Conservation (phyloP, 2,113 vertebrate species). For the Jacana jacana region DNA sequence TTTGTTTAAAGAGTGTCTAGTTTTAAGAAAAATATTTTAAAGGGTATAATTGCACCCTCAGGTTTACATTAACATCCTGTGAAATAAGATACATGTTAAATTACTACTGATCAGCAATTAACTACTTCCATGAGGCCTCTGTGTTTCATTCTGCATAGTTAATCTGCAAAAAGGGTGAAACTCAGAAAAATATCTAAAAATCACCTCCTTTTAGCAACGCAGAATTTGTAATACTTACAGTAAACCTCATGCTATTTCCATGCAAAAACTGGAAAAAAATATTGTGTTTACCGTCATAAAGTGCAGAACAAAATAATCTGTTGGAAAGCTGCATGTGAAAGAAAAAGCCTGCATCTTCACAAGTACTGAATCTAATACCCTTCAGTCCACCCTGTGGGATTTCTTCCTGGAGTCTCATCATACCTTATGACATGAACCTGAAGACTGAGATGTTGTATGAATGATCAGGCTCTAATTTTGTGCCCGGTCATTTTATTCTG, state of each 20-base stretch:
- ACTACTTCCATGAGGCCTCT: background rate
- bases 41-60: background rate
- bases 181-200: background rate
- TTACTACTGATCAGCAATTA: slow-evolving; percentile 36
- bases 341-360: background rate
- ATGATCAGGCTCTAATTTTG: background rate
- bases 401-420: background rate
- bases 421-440: background rate
- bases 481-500: background rate
- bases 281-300: background rate
- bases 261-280: background rate
- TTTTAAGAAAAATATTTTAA: slow-evolving; percentile 57
- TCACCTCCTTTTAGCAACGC: background rate
- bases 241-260: background rate
- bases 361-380: background rate
- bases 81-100: slow-evolving; percentile 50
- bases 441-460: background rate
- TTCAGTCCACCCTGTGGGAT: background rate
- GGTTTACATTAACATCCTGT: slow-evolving; percentile 23
- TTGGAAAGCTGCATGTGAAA: background rate
- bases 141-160: background rate
- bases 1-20: slow-evolving; percentile 32
- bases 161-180: background rate
- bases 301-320: background rate
- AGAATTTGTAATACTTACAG: background rate